Conservation (phyloP, 2,888 invertebrate genomes). For the Oxyscelio sp. region DNA sequence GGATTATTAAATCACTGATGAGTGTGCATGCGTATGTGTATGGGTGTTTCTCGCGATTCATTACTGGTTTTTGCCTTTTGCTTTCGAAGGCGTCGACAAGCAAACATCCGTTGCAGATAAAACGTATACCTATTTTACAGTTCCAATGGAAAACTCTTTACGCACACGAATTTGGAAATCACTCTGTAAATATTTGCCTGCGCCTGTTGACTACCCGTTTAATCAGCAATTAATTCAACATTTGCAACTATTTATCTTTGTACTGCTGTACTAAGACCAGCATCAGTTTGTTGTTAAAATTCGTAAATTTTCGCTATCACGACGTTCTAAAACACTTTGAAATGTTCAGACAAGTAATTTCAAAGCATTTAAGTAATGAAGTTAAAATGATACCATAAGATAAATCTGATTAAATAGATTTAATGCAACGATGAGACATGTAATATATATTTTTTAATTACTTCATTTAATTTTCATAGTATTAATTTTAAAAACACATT, state of each 20-base stretch:
- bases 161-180: conserved; percentile 62
- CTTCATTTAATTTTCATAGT: too few relatives aligned
- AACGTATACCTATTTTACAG: conserved; percentile 44
- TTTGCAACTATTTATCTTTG: conserved; percentile 55
- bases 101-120: conserved; percentile 52
- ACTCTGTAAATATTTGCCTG: conserved; percentile 78
- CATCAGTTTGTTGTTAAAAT: conserved; percentile 34
- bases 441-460: too few relatives aligned
- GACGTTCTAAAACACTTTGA: background rate
- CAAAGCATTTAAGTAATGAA: too few relatives aligned
- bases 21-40: too few relatives aligned
- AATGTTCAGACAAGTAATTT: too few relatives aligned
- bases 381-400: too few relatives aligned
- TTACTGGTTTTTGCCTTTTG: conserved; percentile 31
- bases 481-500: too few relatives aligned
- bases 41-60: conserved; percentile 24
- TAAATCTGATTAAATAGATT: too few relatives aligned
- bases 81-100: conserved; percentile 32
- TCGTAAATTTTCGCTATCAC: background rate
- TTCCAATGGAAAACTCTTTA: conserved; percentile 48
- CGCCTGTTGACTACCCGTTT: conserved; percentile 71
- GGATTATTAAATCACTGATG: conserved; percentile 12
- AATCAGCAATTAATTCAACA: conserved; percentile 77
- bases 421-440: too few relatives aligned
- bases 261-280: background rate